Evolutionary conservation across 2,113 vertebrate species (phyloP), one percentile per base, ranked within the genome.

Genomic region (Lutjanus erythropterus): DNA sequence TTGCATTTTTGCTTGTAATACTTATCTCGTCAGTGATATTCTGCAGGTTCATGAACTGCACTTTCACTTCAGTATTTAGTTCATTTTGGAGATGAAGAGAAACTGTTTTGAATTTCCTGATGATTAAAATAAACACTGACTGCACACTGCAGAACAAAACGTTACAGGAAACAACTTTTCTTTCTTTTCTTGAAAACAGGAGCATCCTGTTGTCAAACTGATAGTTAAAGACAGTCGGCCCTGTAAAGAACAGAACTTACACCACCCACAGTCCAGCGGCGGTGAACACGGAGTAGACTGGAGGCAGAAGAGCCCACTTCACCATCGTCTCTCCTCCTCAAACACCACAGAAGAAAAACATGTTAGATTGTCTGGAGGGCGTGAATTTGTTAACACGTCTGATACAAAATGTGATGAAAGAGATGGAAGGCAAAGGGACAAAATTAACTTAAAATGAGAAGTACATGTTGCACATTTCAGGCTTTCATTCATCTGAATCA

Each of bases 291-390:
- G 96, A 96, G 75, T 96, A 96, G 46, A 96, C 88, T 16, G 96
- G 94, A 55, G 97, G 97, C 39, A 98, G 92, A 84, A 99, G 96
- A 90, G 95, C 96, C 97, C 97, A 98, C 74, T 94, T 96, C 94
- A 91, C 94, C 93, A 94, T 93, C 53, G n/a, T 69, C 65, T n/a
- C 37, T 62, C 25, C n/a, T n/a, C n/a, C n/a, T n/a, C n/a, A n/a
- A n/a, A n/a, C n/a, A n/a, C n/a, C n/a, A n/a, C n/a, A n/a, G n/a
- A n/a, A n/a, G n/a, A n/a, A n/a, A n/a, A n/a, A n/a, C n/a, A n/a
- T n/a, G n/a, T n/a, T n/a, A 39, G 55, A 9, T 9, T 39, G 61
- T 1, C 42, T 41, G 44, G 33, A 49, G 15, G 31, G 9, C 4
- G 6, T 0, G 10, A 5, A 49, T 9, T 18, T 19, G 4, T 41